These are phyloP conservation scores for Chelonus formosanus DNA, from an alignment of 2,888 invertebrate species.

Conservation along the genomic window DNA sequence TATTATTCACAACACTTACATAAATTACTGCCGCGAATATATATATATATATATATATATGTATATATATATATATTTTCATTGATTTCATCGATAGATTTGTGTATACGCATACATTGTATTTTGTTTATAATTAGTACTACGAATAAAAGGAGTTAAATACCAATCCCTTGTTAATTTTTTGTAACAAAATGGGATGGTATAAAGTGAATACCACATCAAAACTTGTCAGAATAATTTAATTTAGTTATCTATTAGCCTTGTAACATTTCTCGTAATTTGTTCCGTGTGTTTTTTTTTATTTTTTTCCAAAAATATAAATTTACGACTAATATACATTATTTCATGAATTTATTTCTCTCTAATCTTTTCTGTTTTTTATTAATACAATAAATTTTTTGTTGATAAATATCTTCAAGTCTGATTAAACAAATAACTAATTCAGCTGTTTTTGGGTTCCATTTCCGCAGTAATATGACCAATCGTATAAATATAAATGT, in stretches of 20 bases:
- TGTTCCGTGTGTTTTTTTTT: slow-evolving; percentile 38
- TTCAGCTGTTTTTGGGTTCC: too few species aligned
- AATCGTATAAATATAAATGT: too few species aligned
- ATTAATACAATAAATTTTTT: slow-evolving; percentile 12
- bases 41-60: slow-evolving; percentile 57
- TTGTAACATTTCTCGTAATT: slow-evolving; percentile 25
- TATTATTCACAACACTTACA: slow-evolving; percentile 66
- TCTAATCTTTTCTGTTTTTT: slow-evolving; percentile 28
- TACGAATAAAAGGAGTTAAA: not conserved
- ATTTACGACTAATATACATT: slow-evolving; percentile 56
- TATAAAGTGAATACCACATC: too few species aligned
- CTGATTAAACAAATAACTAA: not conserved
- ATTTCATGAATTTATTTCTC: slow-evolving; percentile 36
- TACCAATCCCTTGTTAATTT: slow-evolving; percentile 3
- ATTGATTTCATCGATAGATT: slow-evolving; percentile 56
- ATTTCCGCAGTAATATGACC: too few species aligned
- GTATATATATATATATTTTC: slow-evolving; percentile 47
- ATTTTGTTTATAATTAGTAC: slow-evolving; percentile 48
- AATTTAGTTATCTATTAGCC: too few species aligned
- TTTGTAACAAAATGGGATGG: not conserved
- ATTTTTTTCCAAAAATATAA: slow-evolving; percentile 61
- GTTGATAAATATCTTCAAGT: slow-evolving; percentile 6
- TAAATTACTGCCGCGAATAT: slow-evolving; percentile 64
- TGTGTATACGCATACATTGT: slow-evolving; percentile 60
- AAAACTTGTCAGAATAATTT: too few species aligned